Evolutionary conservation across 2,888 invertebrate species (phyloP), one percentile per base, ranked within the genome.

Genomic region (Sesia bembeciformis): DNA sequence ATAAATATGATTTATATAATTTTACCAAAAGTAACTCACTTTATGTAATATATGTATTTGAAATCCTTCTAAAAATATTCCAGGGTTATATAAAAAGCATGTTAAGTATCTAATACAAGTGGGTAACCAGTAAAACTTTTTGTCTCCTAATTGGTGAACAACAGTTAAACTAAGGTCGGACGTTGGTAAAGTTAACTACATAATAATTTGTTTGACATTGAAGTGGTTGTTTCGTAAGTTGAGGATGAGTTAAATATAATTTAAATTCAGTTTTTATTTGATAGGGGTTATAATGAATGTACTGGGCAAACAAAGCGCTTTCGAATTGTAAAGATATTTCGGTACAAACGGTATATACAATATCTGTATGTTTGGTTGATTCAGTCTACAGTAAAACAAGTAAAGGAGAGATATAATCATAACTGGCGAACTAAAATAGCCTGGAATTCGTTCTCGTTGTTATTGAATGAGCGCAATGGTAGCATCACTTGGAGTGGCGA

Each of bases 391-490:
- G 23, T 50, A 23, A 39, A 39, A 6, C 23, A 52, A 42, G 5
- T 6, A 7, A 5, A 64, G 61, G 57, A 65, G 66, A 70, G 65
- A 68, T 68, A 68, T 78, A 76, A 79, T 76, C 69, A 70, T 77
- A 75, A 78, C 76, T 70, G 77, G 72, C 61, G 63, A 68, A 67
- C 76, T 74, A 75, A 81, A 81, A 81, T 79, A 76, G 76, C 68
- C 74, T 71, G 78, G 80, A 80, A 81, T 84, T 78, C 72, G 77
- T 77, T 81, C 78, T 73, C 72, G 76, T 75, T 72, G 72, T 79
- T 80, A 81, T 78, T 82, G 83, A 80, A 81, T 81, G 78, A 77
- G 74, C 71, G 62, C 69, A 74, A 68, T 72, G 76, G 83, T 76
- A 76, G 80, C 74, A 69, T 74, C 72, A 74, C 74, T 72, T 67